These are phyloP conservation scores for Rhinolophus sinicus DNA, from an alignment of 2,113 vertebrate genomes.

Conservation along the genomic window DNA sequence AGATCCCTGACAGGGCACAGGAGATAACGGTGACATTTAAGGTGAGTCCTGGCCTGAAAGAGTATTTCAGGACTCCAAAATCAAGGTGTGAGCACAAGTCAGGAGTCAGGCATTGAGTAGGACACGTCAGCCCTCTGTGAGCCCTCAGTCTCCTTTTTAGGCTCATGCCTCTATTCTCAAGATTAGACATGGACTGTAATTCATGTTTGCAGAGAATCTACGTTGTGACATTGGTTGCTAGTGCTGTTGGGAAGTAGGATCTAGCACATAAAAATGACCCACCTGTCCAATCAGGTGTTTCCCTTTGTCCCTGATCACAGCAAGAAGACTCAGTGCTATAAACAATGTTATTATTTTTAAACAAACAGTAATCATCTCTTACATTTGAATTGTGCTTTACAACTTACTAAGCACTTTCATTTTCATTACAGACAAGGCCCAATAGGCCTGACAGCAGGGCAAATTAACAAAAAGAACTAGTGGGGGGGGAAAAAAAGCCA, in stretches of 20 bases:
- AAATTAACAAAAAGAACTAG: conserved; percentile 57
- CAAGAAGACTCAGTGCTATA: background rate
- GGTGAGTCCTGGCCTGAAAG: background rate
- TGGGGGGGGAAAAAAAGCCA: too few relatives aligned
- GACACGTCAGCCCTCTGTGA: background rate
- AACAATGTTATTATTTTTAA: conserved; percentile 54
- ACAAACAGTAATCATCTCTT: conserved; percentile 55
- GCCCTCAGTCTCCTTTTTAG: background rate
- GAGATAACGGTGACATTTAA: background rate
- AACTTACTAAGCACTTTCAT: conserved; percentile 30
- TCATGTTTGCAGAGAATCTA: background rate
- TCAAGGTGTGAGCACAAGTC: background rate
- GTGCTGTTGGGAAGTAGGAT: background rate
- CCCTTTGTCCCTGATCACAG: background rate
- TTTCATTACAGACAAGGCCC: conserved; percentile 50
- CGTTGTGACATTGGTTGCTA: background rate
- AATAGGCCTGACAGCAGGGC: background rate
- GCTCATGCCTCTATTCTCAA: background rate
- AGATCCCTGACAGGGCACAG: background rate
- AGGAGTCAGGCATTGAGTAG: background rate
- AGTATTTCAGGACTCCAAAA: background rate
- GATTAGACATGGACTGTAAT: background rate
- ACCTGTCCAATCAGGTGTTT: conserved; percentile 18
- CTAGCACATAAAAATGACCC: background rate
- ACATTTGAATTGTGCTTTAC: conserved; percentile 37